A percentile compares a stretch with the other conserved stretches of the same genome.
phyloP scores from a whole-genome alignment of 2,888 invertebrate genomes.

The Molorchus minor region DNA sequence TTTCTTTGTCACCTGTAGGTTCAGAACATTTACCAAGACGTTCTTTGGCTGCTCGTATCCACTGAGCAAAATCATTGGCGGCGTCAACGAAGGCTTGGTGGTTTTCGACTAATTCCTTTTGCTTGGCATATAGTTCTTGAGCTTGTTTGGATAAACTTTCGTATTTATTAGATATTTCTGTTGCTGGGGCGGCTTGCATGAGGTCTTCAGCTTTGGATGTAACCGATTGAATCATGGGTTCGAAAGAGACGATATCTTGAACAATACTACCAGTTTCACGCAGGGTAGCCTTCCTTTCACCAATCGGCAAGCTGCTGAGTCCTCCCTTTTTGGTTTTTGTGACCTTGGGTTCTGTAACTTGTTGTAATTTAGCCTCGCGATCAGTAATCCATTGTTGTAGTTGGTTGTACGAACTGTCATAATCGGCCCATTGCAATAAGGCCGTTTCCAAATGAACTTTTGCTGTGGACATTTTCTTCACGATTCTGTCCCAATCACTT shows the following conservation, averaged over 20 bases:
- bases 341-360: slow-evolving; percentile 87
- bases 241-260: slow-evolving; percentile 95
- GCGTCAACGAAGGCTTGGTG: slow-evolving; percentile 93
- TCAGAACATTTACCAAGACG: slow-evolving; percentile 90
- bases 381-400: slow-evolving; percentile 95
- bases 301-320: slow-evolving; percentile 80
- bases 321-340: slow-evolving; percentile 82
- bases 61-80: slow-evolving; percentile 90
- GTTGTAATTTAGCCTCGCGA: slow-evolving; percentile 89
- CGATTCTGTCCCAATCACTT: slow-evolving; percentile 90
- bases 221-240: slow-evolving; percentile 96
- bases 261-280: slow-evolving; percentile 93
- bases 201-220: slow-evolving; percentile 92
- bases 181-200: slow-evolving; percentile 89
- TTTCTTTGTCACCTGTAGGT: slow-evolving; percentile 91
- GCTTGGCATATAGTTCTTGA: slow-evolving; percentile 86
- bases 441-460: slow-evolving; percentile 92
- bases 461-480: slow-evolving; percentile 90
- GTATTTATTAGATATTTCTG: slow-evolving; percentile 91
- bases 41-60: slow-evolving; percentile 92
- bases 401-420: slow-evolving; percentile 91
- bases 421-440: slow-evolving; percentile 94
- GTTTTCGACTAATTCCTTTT: slow-evolving; percentile 88
- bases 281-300: slow-evolving; percentile 87
- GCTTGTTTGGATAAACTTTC: slow-evolving; percentile 90